Evolutionary conservation across 2,797 vertebrate genomes (phyloP), one percentile per base, ranked within the genome.

Genomic region (Linurgus olivaceus): DNA sequence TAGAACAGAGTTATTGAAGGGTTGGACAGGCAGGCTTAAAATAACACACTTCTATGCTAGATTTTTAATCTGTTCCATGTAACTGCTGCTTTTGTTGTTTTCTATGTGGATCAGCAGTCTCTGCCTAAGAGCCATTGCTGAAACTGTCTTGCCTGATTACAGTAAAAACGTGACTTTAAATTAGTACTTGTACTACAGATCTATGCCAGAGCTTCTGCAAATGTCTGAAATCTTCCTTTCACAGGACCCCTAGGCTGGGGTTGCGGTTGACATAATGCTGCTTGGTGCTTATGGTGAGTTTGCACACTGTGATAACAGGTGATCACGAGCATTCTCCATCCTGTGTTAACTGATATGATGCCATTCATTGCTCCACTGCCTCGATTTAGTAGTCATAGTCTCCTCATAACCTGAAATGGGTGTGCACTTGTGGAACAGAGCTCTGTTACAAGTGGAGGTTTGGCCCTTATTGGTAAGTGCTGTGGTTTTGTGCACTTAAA

Each of bases 151-250:
- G 90, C 91, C 93, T 93, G 87, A 68, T 83, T 75, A 75, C 63
- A 93, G 95, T 84, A 70, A 90, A 88, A 80, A 59, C 10, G 11
- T 90, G 91, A 72, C 73, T 96, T 96, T 88, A 77, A 89, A 75
- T 78, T 80, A 87, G 66, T 68, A 72, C 33, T 44, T 80, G 55
- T 75, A 83, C 33, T 83, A 52, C 50, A 67, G 37, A 80, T 83
- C 68, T 91, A 7, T 88, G 87, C 79, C 67, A 92, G 94, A 95
- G 87, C 89, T 96, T 83, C 76, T 93, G 85, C 75, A 78, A 66
- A 80, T 28, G 48, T 72, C 67, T 85, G 63, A 78, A 71, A 72
- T 54, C 37, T 73, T 91, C 61, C 48, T 79, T 84, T 86, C 40
- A 42, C 73, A 92, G 91, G 89, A 50, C 70, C 55, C 68, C 62